phyloP scores from a whole-genome alignment of 2,888 invertebrate species.

The Seladonia tumulorum region DNA sequence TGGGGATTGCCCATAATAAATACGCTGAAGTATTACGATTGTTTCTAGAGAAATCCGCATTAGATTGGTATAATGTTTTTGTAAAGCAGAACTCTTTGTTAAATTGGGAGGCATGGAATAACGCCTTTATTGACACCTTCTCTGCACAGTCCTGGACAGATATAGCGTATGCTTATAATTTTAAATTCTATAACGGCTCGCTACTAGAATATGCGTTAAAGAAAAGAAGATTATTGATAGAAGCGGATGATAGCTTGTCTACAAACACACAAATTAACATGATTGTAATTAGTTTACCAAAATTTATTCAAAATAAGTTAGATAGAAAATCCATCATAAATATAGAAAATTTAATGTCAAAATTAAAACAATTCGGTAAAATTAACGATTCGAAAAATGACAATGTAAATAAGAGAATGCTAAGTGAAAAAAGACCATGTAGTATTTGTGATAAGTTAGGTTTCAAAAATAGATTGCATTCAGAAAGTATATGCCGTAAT shows the following conservation, averaged over 20 bases:
- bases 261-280: not conserved
- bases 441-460: conserved; percentile 2
- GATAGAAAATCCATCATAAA: not conserved
- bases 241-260: not conserved
- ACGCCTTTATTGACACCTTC: not conserved
- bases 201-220: not conserved
- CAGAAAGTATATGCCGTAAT: not conserved
- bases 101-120: not conserved
- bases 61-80: not conserved
- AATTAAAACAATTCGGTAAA: not conserved
- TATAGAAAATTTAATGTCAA: conserved; percentile 8
- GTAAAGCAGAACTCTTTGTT: not conserved
- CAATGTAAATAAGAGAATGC: not conserved
- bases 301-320: not conserved
- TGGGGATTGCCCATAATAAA: not conserved
- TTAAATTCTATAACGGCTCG: not conserved
- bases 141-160: not conserved
- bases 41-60: not conserved
- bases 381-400: conserved; percentile 3
- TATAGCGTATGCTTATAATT: not conserved
- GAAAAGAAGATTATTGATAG: not conserved
- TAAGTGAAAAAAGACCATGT: conserved; percentile 3
- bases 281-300: conserved; percentile 2
- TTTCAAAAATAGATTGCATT: not conserved
- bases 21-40: not conserved